Evolutionary conservation across 2,888 invertebrate species (phyloP), one percentile per base, ranked within the genome.

Genomic region (Drosophila neotestacea): DNA sequence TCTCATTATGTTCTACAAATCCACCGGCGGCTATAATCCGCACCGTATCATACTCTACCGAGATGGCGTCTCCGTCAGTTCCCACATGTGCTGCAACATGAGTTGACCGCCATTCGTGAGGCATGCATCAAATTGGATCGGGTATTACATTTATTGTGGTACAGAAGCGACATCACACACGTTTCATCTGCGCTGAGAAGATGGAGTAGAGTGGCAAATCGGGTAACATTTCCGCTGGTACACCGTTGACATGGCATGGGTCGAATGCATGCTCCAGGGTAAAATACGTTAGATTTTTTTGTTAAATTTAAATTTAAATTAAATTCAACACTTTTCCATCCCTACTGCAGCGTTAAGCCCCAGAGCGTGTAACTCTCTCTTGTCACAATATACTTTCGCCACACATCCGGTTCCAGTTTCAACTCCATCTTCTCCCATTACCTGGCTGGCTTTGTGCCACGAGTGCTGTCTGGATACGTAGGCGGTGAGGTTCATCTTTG

Each of bases 51-150:
- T 99, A 91, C 95, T 99, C 91, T 99, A 99, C 93, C 95, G 99
- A n/a, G 99, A 99, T 92, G 99, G 99, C 64, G 99, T 99, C 61
- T 98, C 98, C 34, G 99, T 0, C 99, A 99, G 93, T 99, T 99
- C 92, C 95, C 98, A 70, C 98, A 98, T 89, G 97, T 99, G 68
- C 94, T 99, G 81, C 98, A 98, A 90, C 98, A 99, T 91, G 99
- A 99, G 93, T 94, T 99, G 86, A 97, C 98, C 2, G 99, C 99
- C 27, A 98, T 99, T 81, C 95, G 99, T 70, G 99, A 99, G 93
- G 99, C 99, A 38, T 99, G 99, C 92, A 98, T 98, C 91, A 97
- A 99, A 94, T 93, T 99, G 88, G 98, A 92, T 99, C 99, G 6
- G 99, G 99, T 54, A 97, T 99, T 88, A 99, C 99, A 34, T 99